Evolutionary conservation across 1,140 invertebrate species (phyloP).

Genomic region (Lucilia cuprina): DNA sequence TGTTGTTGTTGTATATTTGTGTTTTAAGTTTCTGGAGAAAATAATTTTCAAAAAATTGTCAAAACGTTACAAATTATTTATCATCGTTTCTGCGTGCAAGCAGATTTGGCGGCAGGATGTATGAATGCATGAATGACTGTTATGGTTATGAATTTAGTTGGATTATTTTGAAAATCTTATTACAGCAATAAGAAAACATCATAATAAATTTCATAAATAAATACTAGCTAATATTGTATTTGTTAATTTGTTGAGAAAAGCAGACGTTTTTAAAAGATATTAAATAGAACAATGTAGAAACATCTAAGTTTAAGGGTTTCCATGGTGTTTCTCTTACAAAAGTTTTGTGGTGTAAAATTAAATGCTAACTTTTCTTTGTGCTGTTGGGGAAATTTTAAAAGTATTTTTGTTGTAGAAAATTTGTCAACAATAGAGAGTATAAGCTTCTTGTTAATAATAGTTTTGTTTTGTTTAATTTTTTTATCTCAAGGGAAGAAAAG

Average conservation of each 20-base stretch:
- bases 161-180: not conserved
- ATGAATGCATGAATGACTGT: not conserved
- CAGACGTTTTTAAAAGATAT: not conserved
- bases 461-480: not conserved
- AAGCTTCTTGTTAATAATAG: not conserved
- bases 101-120: too few species aligned
- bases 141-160: not conserved
- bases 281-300: too few species aligned
- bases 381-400: too few species aligned
- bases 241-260: not conserved
- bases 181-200: not conserved
- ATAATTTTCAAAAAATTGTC: slow-evolving; percentile 18
- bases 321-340: not conserved
- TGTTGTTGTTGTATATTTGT: not conserved
- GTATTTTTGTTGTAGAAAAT: not conserved
- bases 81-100: not conserved
- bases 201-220: slow-evolving; percentile 29
- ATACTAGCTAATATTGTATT: slow-evolving; percentile 8
- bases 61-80: slow-evolving; percentile 22
- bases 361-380: not conserved
- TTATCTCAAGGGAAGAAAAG: not conserved
- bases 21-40: not conserved
- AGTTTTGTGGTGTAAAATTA: not conserved
- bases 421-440: not conserved
- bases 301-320: not conserved